Base-by-base conservation (phyloP, 2,797 vertebrate species). In the Trachurus trachurus region DNA sequence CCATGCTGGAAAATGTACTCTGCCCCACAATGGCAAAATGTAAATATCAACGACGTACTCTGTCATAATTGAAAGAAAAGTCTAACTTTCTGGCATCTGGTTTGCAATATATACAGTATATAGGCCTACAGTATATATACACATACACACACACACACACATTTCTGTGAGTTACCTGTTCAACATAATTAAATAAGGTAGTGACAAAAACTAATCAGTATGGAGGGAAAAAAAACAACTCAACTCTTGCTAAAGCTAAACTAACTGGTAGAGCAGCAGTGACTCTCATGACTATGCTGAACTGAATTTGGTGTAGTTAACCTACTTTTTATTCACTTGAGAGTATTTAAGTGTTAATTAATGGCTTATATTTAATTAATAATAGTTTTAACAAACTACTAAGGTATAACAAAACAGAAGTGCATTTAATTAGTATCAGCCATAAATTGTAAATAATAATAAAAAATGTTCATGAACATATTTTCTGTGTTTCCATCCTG, bases 1-100 rank as follows among this genome's bases (percentile, higher is more conserved):
- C 61, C 62, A 57, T 60, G 59, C 57, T 64, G 37, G n/a, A 76
- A 76, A 76, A 74, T 53, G 40, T 56, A 73, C 58, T 82, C 40
- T 22, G 57, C 22, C 50, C 13, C 13, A 63, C 57, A 77, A 63
- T 72, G 42, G 19, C 10, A 49, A 58, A 73, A 61, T 2, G 12
- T 39, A 61, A 58, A 50, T 42, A 17, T 61, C 29, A 56, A 66
- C 57, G 50, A n/a, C n/a, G n/a, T 44, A n/a, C 10, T 42, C 34
- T 37, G n/a, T 34, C 7, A 58, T 49, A 3, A 73, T 49, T 29
- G 66, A 62, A 3, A 78, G 22, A 81, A 42, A 15, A 67, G 40
- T 31, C 12, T 76, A 54, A 60, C 21, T 69, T 72, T 61, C 39
- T 45, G 10, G 42, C 45, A n/a, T 16, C 7, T 31, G 21, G 16